phyloP scores from a whole-genome alignment of 2,113 vertebrate species.

The Chaetura pelagica region DNA sequence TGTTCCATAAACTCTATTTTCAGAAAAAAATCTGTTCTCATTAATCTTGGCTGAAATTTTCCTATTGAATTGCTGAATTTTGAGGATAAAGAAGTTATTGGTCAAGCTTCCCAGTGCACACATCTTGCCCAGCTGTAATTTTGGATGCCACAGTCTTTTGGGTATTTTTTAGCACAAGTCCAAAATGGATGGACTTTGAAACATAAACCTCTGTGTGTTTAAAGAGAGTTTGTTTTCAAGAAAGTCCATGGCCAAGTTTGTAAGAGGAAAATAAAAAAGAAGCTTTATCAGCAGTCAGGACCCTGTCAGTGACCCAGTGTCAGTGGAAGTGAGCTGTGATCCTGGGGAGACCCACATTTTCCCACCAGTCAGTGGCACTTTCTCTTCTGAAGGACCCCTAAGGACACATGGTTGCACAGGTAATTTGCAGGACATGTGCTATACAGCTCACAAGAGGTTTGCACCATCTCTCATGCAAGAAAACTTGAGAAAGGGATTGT shows the following conservation, averaged over 20 bases:
- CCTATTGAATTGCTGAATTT: background rate
- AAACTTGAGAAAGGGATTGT: background rate
- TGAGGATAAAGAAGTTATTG: background rate
- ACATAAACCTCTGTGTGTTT: background rate
- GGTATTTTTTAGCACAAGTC: background rate
- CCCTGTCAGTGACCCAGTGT: background rate
- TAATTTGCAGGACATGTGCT: fast-evolving
- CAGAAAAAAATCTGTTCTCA: background rate
- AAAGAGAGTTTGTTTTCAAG: background rate
- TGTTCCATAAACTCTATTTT: background rate
- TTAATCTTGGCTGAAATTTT: background rate
- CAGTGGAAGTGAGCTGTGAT: background rate
- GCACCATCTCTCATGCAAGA: background rate
- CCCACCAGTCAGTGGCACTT: background rate
- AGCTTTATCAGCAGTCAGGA: background rate
- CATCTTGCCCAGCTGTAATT: background rate
- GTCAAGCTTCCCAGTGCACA: background rate
- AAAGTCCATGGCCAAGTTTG: background rate
- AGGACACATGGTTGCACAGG: background rate
- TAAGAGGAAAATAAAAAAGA: background rate
- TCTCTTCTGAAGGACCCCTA: background rate
- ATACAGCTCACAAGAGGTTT: background rate
- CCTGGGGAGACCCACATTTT: background rate
- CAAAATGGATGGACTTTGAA: background rate
- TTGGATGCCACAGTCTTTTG: background rate